phyloP scores from a whole-genome alignment of 1,140 invertebrate genomes.

The Plutomurus gul region DNA sequence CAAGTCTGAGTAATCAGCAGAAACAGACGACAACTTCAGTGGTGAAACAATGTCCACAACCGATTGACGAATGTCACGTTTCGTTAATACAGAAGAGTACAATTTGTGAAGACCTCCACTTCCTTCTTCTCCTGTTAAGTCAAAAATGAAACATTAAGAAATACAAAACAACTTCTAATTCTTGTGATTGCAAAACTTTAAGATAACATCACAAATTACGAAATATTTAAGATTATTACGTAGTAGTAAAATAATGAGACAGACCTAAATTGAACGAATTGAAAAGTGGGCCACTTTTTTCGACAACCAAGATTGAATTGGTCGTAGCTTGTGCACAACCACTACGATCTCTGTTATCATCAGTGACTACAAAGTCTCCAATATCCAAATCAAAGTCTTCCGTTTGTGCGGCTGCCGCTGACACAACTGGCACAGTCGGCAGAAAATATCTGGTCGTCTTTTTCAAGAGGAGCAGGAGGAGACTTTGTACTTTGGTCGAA shows the following conservation, averaged over 20 bases:
- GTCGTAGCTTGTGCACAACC: no score
- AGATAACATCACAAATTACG: neutral
- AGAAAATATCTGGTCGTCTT: neutral
- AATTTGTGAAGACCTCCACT: no score
- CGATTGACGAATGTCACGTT: neutral
- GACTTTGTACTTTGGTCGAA: neutral
- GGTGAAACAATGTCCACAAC: neutral
- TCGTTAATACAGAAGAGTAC: no score
- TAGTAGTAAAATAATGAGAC: neutral
- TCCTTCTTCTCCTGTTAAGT: no score
- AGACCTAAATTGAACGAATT: neutral
- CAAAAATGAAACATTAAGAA: neutral
- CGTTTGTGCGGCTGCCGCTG: no score
- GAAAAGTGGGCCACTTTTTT: neutral
- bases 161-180: neutral
- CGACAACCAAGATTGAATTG: neutral
- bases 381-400: no score
- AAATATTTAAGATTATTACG: neutral
- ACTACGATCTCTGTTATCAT: no score
- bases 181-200: neutral
- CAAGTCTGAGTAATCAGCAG: no score
- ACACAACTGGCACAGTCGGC: no score
- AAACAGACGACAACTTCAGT: neutral
- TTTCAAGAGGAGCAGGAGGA: neutral
- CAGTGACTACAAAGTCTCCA: no score